Conservation (phyloP, 2,113 vertebrate genomes). For the Ailuropoda melanoleuca region DNA sequence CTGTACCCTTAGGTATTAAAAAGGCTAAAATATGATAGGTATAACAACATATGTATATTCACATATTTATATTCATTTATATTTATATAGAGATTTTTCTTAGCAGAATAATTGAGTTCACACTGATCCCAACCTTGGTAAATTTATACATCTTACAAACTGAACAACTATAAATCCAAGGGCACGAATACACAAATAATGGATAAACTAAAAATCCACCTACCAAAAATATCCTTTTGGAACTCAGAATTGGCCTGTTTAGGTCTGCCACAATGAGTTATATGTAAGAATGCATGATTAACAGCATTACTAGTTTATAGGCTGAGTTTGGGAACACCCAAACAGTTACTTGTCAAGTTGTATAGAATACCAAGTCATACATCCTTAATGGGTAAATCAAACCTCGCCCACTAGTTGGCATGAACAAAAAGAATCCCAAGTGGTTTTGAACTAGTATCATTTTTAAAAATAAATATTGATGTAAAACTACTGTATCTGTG, state of each 20-base stretch:
- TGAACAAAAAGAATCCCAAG: not conserved
- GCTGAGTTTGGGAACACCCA: not conserved
- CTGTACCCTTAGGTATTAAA: constrained; percentile 38
- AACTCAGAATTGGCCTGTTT: not conserved
- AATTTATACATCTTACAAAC: not conserved
- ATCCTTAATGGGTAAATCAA: not conserved
- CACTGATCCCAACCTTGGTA: not conserved
- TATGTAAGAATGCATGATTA: not conserved
- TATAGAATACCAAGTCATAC: not conserved
- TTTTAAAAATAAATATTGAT: constrained; percentile 1
- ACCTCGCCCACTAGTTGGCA: not conserved
- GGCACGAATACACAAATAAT: not conserved
- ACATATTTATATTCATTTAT: constrained; percentile 17
- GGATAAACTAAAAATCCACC: not conserved
- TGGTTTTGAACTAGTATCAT: not conserved
- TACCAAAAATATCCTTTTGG: not conserved
- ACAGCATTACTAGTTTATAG: not conserved
- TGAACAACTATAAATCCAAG: constrained; percentile 30
- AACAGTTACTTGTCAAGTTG: not conserved
- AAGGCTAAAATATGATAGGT: constrained; percentile 8
- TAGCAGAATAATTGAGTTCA: constrained; percentile 33
- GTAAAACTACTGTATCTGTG: not conserved
- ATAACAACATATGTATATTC: constrained; percentile 23
- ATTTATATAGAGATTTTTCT: not conserved
- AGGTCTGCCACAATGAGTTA: not conserved